Percentiles rank a stretch among this genome's conserved stretches.
Evolutionary conservation across 2,113 vertebrate genomes (phyloP).

Genomic region (Hystrix brachyura): DNA sequence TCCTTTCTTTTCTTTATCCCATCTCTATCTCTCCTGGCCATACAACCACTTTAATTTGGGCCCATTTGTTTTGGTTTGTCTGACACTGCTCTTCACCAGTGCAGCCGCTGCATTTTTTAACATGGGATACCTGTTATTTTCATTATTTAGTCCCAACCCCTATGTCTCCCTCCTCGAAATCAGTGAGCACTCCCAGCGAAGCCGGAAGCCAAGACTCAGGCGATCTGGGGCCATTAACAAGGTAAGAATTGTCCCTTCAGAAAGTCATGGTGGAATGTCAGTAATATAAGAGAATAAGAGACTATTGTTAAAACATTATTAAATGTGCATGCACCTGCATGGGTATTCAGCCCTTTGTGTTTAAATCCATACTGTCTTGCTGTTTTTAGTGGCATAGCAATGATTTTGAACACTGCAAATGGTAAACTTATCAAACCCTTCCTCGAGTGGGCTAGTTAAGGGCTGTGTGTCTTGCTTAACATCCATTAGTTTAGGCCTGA

Average conservation of each 20-base stretch:
- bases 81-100: slow-evolving; percentile 91
- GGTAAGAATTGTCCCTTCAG: slow-evolving; percentile 89
- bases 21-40: slow-evolving; percentile 90
- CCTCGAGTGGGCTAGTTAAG: background rate
- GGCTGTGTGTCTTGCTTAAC: background rate
- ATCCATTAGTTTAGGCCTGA: background rate
- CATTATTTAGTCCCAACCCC: slow-evolving; percentile 97
- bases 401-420: slow-evolving; percentile 30
- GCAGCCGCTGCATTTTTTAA: slow-evolving; percentile 93
- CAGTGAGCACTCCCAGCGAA: slow-evolving; percentile 99
- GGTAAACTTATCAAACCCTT: background rate
- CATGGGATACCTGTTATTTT: slow-evolving; percentile 93
- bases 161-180: slow-evolving; percentile 98
- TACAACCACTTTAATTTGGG: slow-evolving; percentile 87
- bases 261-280: background rate
- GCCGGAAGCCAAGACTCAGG: slow-evolving; percentile 98
- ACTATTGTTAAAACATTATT: background rate
- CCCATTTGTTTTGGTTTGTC: slow-evolving; percentile 89
- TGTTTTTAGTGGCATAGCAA: background rate
- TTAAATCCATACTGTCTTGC: background rate
- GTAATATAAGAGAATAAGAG: background rate
- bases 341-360: background rate
- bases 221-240: slow-evolving; percentile 93
- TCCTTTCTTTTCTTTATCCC: slow-evolving; percentile 87
- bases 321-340: background rate